Evolutionary conservation across 2,888 invertebrate species (phyloP), one percentile per base, ranked within the genome.

Genomic region (Cataglyphis rosenhaueri): DNA sequence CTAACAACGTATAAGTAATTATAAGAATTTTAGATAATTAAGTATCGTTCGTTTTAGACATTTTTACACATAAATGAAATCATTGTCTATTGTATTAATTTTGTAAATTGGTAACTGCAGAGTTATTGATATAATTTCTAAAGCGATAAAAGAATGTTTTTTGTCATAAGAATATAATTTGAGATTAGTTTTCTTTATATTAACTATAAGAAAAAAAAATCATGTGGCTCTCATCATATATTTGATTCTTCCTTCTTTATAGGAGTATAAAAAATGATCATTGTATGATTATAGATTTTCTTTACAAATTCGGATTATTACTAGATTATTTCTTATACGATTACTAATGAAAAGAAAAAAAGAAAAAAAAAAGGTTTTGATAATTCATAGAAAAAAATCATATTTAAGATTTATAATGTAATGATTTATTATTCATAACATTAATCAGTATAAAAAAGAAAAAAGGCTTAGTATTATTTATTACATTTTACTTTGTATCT

Each of bases 401-500:
- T 35, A 35, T 18, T 55, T 25, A 68, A 48, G 8, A 3, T 68
- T 68, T 15, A 32, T 52, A 52, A 21, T 21, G 21, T 64, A 44
- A 10, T 48, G 21, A 38, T 57, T 15, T 38, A 71, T 71, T 35
- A 21, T 29, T 9, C 29, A 21, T 68, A 48, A 29, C 15, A 70
- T 57, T 38, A 52, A n/a, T 0, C 48, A n/a, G 2, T 52, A 55
- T 75, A 76, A 70, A 76, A 52, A 25, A 32, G 41, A 82, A 76
- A 65, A 76, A 52, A 25, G 35, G 21, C 10, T 66, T 32, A 35
- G 38, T 73, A 73, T 85, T 85, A 84, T 55, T 87, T 78, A 84
- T 81, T 65, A 82, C 61, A 75, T 84, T 86, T 85, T 87, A 5
- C 32, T 86, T 84, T 85, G 88, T 85, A 85, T 84, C 84, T 88